A percentile compares a stretch with the other conserved stretches of the same genome.
Conservation (phyloP, 2,797 vertebrate genomes). For the Hapalemur alaotrensis region DNA sequence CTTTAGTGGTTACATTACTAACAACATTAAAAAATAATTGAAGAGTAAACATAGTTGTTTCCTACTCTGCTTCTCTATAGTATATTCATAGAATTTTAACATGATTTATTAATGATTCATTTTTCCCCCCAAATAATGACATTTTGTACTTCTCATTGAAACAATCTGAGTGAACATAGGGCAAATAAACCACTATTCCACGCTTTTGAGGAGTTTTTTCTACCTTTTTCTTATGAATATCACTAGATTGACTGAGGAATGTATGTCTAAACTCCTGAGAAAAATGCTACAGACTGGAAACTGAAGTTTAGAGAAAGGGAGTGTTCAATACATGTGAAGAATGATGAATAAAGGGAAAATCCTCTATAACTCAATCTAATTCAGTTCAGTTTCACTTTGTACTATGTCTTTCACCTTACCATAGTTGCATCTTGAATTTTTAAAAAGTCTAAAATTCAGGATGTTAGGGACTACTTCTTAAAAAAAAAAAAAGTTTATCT, state of each 20-base stretch:
- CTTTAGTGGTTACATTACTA: neutral
- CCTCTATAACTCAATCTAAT: neutral
- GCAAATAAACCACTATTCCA: conserved; percentile 58
- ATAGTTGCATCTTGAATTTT: neutral
- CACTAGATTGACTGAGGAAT: conserved; percentile 26
- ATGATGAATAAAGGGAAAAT: neutral
- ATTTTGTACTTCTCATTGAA: conserved; percentile 20
- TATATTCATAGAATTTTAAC: neutral
- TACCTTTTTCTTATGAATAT: neutral
- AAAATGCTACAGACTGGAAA: neutral
- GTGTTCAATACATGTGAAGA: neutral
- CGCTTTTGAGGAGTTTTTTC: conserved; percentile 14
- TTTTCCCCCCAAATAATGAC: neutral
- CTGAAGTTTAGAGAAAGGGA: conserved; percentile 18
- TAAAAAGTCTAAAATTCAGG: neutral
- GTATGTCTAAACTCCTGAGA: conserved; percentile 28
- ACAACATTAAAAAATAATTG: conserved; percentile 34
- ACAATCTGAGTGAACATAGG: neutral
- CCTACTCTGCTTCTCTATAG: neutral
- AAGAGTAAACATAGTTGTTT: neutral
- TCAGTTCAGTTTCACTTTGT: neutral
- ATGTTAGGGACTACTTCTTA: neutral
- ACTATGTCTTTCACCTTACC: neutral
- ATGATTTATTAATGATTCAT: neutral
- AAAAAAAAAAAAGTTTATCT: neutral